Conservation (phyloP, 2,797 vertebrate species). For the Phoxinus dragarum region DNA sequence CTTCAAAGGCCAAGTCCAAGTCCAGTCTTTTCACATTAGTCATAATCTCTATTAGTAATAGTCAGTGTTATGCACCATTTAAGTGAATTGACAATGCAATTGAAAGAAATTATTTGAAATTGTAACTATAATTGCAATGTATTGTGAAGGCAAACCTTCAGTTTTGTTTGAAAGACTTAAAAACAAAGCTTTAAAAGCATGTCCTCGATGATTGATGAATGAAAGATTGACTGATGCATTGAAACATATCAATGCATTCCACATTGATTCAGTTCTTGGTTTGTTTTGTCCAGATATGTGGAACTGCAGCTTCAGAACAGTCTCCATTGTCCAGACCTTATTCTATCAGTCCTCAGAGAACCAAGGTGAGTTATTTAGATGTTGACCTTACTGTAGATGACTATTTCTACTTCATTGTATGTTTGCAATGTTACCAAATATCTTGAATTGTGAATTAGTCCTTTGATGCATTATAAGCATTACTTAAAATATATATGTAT, state of each 20-base stretch:
- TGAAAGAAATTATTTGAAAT: background rate
- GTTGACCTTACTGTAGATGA: background rate
- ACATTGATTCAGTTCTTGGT: background rate
- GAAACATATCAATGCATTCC: background rate
- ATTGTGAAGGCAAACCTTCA: background rate
- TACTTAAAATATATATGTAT: too few relatives aligned
- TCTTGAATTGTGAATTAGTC: background rate
- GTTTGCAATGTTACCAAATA: background rate
- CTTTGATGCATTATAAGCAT: background rate
- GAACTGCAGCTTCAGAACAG: background rate
- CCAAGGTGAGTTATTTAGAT: background rate
- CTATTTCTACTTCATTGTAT: background rate
- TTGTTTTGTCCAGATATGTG: background rate
- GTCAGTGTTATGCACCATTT: background rate
- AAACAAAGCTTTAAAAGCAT: background rate
- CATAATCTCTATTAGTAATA: background rate
- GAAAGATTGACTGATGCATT: too few relatives aligned
- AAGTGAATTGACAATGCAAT: background rate
- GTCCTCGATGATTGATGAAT: too few relatives aligned
- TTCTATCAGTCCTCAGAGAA: background rate
- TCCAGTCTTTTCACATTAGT: background rate
- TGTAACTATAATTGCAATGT: background rate
- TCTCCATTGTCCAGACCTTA: background rate
- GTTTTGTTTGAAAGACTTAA: background rate
- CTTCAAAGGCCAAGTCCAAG: conserved; percentile 1